A percentile compares a stretch with the other conserved stretches of the same genome.
Conservation (phyloP, 1,140 invertebrate genomes). For the Patella vulgata region DNA sequence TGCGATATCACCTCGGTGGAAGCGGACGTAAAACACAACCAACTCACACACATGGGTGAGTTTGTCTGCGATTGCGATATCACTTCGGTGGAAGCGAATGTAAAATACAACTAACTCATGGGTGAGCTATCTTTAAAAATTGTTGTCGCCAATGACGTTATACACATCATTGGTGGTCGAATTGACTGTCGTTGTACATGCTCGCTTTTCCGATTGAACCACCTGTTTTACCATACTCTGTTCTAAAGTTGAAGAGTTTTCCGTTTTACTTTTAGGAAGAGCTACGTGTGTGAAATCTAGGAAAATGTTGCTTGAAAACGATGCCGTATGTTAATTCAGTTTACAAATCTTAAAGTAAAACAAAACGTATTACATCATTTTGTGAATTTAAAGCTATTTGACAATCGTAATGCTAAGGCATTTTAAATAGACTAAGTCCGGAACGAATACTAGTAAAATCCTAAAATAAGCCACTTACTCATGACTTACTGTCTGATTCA, state of each 20-base stretch:
- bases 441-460: not conserved
- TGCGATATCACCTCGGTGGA: no score
- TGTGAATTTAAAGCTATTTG: not conserved
- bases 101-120: no score
- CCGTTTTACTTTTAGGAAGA: not conserved
- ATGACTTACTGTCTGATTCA: no score
- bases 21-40: no score
- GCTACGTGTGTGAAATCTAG: not conserved
- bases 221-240: not conserved
- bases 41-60: no score
- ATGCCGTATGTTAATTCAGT: conserved; percentile 50
- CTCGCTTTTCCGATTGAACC: not conserved
- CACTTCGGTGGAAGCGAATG: no score
- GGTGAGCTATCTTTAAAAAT: no score
- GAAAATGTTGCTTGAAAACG: conserved; percentile 57
- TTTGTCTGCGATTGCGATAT: no score
- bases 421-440: conserved; percentile 1
- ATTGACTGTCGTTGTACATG: conserved; percentile 2
- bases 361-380: not conserved
- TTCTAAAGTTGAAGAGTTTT: not conserved
- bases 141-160: no score
- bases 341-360: not conserved
- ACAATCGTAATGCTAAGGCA: not conserved
- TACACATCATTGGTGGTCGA: no score
- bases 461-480: no score